These are phyloP conservation scores for Microctenopoma lineatum DNA, from an alignment of 2,797 vertebrate species.

Conservation along the genomic window DNA sequence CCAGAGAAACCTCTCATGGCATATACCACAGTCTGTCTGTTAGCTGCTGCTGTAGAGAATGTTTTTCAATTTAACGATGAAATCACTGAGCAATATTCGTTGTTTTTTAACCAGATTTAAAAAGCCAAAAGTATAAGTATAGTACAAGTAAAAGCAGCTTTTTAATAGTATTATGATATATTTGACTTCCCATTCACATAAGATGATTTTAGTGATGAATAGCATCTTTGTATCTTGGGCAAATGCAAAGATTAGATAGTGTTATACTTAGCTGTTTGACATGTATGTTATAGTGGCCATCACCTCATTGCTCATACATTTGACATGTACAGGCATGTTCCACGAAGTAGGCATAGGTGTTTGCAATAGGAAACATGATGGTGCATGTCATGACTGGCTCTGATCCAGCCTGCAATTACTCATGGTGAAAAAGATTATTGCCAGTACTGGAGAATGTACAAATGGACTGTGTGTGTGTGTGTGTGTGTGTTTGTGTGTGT, in stretches of 20 bases:
- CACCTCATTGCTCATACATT: slow-evolving; percentile 37
- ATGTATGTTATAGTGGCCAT: slow-evolving; percentile 22
- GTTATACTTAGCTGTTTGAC: slow-evolving; percentile 38
- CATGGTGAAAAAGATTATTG: neutral
- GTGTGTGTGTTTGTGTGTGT: accelerated
- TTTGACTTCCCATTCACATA: neutral
- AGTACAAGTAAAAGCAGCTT: too few relatives aligned
- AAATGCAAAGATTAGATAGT: neutral
- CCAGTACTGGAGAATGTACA: slow-evolving; percentile 1
- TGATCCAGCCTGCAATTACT: slow-evolving; percentile 34
- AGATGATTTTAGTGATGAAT: neutral
- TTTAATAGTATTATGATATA: neutral
- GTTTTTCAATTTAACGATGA: neutral
- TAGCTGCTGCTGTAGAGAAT: neutral
- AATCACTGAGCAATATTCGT: neutral
- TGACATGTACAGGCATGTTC: slow-evolving; percentile 31
- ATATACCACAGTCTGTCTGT: neutral
- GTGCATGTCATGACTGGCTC: slow-evolving; percentile 16
- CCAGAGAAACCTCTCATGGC: neutral
- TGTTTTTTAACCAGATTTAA: neutral
- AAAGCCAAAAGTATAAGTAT: neutral
- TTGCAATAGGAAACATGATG: slow-evolving; percentile 7
- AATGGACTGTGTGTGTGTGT: neutral
- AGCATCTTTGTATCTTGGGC: neutral
- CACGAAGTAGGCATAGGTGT: slow-evolving; percentile 12